phyloP scores from a whole-genome alignment of 2,113 vertebrate species.

The Diphyllodes magnificus region DNA sequence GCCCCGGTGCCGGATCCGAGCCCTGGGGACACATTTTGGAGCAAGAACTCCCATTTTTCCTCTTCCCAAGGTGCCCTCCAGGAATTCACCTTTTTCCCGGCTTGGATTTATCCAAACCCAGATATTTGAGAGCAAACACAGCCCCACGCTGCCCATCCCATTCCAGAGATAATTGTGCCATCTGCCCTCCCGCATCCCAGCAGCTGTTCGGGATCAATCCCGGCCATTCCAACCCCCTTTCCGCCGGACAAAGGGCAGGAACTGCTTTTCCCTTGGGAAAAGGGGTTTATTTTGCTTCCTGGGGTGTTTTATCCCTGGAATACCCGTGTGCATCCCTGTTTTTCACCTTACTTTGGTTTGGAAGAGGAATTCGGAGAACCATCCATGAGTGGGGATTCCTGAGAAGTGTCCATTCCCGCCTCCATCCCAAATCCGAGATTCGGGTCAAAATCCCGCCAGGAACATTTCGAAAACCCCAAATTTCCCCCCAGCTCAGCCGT shows the following conservation, averaged over 20 bases:
- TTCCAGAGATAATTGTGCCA: neutral
- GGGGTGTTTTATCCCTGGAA: neutral
- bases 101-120: neutral
- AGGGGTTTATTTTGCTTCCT: neutral
- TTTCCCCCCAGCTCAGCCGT: no score
- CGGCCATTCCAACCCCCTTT: neutral
- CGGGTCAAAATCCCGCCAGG: neutral
- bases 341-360: neutral
- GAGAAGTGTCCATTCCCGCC: neutral
- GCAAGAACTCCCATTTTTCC: neutral
- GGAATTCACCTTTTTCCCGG: neutral
- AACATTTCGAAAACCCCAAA: neutral
- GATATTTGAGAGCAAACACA: neutral
- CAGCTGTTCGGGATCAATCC: neutral
- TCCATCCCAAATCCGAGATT: accelerated
- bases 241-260: neutral
- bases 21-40: neutral
- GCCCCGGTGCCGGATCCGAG: accelerated
- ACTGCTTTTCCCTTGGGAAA: neutral
- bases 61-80: neutral
- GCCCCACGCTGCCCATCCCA: neutral
- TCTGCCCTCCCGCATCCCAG: neutral
- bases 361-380: neutral
- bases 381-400: accelerated
- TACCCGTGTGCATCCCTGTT: neutral